Base-by-base conservation (phyloP, 2,888 invertebrate genomes). In the Eristalis arbustorum region DNA sequence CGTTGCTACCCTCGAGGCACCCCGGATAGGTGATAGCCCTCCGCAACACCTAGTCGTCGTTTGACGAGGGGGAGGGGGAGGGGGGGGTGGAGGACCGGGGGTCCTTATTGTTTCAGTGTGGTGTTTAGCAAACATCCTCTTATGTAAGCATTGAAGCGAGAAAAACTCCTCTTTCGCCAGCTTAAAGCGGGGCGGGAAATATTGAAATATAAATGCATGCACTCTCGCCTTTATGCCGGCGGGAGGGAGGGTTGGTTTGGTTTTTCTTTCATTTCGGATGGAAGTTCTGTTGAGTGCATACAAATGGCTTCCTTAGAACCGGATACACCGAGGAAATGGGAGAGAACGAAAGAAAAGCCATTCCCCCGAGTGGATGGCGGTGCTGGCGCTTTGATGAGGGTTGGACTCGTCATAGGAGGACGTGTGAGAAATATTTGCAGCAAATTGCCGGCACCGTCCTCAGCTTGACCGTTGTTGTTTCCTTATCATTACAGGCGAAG, bases 211-310 rank as follows among this genome's bases (percentile, higher is more conserved):
- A 82, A 85, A 85, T 69, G 49, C 49, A 49, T 49, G 49, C 49
- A 49, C 49, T 49, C 37, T 49, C 37, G 37, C 37, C 37, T 13
- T 10, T 13, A 37, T 13, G 37, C 37, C 40, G 14, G 18, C 18
- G 18, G 42, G 42, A 2, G 31, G 11, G 1, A 2, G 18, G 49
- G 42, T 5, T 40, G 42, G 42, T 3, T n/a, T 31, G 42, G 49
- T n/a, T n/a, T 8, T 68, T 62, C 62, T 37, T 72, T 61, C 72
- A 14, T 63, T 79, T 77, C 11, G 22, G 64, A 22, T 64, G 77
- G 81, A 85, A 81, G 85, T 85, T 85, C 77, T 77, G 77, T 81
- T 85, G 85, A 85, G 85, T 81, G 85, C 85, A 85, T 85, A 85
- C 85, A 85, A 85, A 85, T 85, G 69, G 81, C 85, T 85, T 85